Conservation (phyloP, 2,797 vertebrate genomes). For the Pristis pectinata region DNA sequence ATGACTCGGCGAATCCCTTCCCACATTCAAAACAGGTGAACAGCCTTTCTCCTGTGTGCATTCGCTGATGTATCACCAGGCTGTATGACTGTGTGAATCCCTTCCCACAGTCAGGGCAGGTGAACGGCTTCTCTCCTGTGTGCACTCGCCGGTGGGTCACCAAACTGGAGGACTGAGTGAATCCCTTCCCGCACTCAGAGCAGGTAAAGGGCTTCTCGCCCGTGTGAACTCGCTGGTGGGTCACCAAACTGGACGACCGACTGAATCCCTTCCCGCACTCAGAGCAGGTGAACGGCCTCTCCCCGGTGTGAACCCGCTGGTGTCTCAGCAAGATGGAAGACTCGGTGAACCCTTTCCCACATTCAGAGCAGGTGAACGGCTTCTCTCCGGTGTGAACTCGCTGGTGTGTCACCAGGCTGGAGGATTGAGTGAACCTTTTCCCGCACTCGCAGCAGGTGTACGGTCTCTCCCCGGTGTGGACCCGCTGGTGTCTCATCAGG, state of each 20-base stretch:
- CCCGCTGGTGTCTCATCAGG: no score
- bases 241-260: no score
- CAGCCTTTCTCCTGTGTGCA: no score
- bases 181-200: background rate
- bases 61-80: no score
- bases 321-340: background rate
- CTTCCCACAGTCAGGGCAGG: no score
- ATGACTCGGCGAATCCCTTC: no score
- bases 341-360: background rate
- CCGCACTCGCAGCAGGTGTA: no score
- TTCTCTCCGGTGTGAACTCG: background rate
- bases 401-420: background rate
- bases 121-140: no score
- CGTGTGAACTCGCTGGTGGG: constrained; percentile 73
- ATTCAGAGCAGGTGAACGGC: background rate
- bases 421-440: background rate
- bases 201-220: constrained; percentile 76
- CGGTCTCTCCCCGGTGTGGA: no score
- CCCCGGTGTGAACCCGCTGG: background rate
- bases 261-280: background rate
- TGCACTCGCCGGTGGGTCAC: no score
- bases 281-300: background rate
- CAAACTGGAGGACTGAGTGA: background rate
- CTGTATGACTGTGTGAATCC: no score
- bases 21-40: no score